Conservation (phyloP, 2,797 vertebrate species). For the Serranus cabrilla region DNA sequence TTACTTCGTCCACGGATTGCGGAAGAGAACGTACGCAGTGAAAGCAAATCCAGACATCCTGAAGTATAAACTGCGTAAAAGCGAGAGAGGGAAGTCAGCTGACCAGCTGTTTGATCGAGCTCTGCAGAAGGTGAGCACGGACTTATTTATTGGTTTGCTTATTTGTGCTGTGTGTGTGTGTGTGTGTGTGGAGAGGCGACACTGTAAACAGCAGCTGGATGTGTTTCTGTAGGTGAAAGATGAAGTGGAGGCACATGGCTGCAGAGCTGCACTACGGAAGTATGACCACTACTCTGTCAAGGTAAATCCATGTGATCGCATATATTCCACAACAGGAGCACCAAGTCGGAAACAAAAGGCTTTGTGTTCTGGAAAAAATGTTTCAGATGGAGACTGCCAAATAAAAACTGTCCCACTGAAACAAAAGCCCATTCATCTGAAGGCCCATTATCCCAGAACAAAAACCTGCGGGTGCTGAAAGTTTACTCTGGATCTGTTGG, state of each 20-base stretch:
- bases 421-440: too few relatives aligned
- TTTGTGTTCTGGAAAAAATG: not conserved
- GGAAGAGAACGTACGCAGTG: conserved; percentile 58
- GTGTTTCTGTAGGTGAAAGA: conserved; percentile 66
- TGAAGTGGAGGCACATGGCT: conserved; percentile 65
- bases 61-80: conserved; percentile 56
- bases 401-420: too few relatives aligned
- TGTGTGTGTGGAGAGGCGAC: too few relatives aligned
- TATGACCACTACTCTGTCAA: conserved; percentile 80
- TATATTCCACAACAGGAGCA: not conserved
- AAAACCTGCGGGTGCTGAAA: too few relatives aligned
- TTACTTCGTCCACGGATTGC: conserved; percentile 71
- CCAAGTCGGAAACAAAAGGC: not conserved
- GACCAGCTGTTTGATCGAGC: conserved; percentile 70
- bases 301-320: conserved; percentile 54
- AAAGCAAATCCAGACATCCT: conserved; percentile 78
- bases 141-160: too few relatives aligned
- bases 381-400: too few relatives aligned
- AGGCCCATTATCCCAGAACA: too few relatives aligned
- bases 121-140: conserved; percentile 64
- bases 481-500: too few relatives aligned
- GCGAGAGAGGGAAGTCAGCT: conserved; percentile 72
- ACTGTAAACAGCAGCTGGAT: too few relatives aligned
- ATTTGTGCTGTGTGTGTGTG: too few relatives aligned
- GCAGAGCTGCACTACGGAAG: conserved; percentile 51